These are phyloP conservation scores for Dasypus novemcinctus DNA, from an alignment of 2,113 vertebrate species.

Conservation along the genomic window DNA sequence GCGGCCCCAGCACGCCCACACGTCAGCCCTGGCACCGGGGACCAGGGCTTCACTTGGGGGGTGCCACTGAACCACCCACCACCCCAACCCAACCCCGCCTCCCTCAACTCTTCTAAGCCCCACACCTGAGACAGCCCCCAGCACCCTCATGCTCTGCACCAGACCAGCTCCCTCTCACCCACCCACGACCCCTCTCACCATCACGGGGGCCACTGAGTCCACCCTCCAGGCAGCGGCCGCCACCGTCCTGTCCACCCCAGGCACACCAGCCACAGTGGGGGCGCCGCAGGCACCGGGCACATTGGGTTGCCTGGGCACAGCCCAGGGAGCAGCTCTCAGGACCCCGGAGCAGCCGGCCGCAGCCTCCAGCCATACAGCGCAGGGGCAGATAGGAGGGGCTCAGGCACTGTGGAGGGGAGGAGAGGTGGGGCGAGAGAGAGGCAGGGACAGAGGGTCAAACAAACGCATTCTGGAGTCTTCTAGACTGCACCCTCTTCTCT, in stretches of 20 bases:
- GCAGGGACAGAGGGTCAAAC: background rate
- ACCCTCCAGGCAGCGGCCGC: slow-evolving; percentile 90
- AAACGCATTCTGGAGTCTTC: background rate
- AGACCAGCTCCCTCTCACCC: background rate
- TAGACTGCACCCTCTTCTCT: background rate
- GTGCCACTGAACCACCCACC: background rate
- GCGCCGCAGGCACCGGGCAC: slow-evolving; percentile 90
- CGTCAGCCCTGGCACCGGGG: slow-evolving; percentile 58
- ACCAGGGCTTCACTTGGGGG: background rate
- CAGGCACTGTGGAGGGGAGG: slow-evolving; percentile 85
- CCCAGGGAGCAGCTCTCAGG: slow-evolving; percentile 90
- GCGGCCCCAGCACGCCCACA: slow-evolving; percentile 83
- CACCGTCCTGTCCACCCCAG: slow-evolving; percentile 86
- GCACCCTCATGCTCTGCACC: fast-evolving
- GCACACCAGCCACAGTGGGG: slow-evolving; percentile 95
- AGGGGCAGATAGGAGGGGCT: slow-evolving; percentile 92
- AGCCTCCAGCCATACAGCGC: slow-evolving; percentile 92
- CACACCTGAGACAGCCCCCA: background rate
- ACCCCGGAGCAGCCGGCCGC: slow-evolving; percentile 89
- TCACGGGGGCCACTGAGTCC: slow-evolving; percentile 86
- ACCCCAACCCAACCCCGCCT: background rate
- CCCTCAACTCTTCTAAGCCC: background rate
- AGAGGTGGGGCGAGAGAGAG: fast-evolving
- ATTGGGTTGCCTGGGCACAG: slow-evolving; percentile 90
- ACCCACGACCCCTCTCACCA: slow-evolving; percentile 51